Conservation (phyloP, 2,113 vertebrate genomes). For the Bucco capensis region DNA sequence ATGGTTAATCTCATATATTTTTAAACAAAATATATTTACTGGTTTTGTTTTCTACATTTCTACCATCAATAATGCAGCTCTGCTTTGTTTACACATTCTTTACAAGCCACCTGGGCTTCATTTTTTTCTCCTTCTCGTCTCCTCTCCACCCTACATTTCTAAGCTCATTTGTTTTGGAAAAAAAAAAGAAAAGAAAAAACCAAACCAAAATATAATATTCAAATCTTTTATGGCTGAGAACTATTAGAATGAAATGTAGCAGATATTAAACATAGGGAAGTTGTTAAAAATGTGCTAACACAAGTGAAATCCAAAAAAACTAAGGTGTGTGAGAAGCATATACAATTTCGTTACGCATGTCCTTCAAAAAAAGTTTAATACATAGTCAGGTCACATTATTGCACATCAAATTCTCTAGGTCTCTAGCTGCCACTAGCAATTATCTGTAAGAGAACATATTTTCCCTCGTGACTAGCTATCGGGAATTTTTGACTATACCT, state of each 20-base stretch:
- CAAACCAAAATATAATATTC: neutral
- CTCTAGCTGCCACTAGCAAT: conserved; percentile 91
- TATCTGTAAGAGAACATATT: conserved; percentile 92
- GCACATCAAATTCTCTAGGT: conserved; percentile 85
- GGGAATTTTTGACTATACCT: conserved; percentile 80
- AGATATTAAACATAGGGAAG: conserved; percentile 66
- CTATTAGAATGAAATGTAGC: conserved; percentile 63
- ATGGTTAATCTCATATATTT: conserved; percentile 42
- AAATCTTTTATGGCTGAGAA: conserved; percentile 52
- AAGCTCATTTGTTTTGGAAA: conserved; percentile 30
- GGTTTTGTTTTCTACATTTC: conserved; percentile 3
- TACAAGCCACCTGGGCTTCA: conserved; percentile 51
- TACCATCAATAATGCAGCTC: conserved; percentile 59
- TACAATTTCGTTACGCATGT: conserved; percentile 82
- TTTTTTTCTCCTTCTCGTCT: neutral
- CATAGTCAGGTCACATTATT: conserved; percentile 88
- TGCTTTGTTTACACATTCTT: conserved; percentile 62
- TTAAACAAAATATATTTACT: conserved; percentile 48
- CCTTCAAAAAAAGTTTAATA: conserved; percentile 90
- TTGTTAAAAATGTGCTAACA: conserved; percentile 72
- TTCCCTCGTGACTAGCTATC: conserved; percentile 81
- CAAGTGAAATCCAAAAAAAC: conserved; percentile 26
- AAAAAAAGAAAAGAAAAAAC: neutral
- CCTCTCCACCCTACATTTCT: conserved; percentile 10
- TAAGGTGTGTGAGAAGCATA: conserved; percentile 71